Conservation (phyloP, 2,113 vertebrate genomes). For the Alethe castanea region DNA sequence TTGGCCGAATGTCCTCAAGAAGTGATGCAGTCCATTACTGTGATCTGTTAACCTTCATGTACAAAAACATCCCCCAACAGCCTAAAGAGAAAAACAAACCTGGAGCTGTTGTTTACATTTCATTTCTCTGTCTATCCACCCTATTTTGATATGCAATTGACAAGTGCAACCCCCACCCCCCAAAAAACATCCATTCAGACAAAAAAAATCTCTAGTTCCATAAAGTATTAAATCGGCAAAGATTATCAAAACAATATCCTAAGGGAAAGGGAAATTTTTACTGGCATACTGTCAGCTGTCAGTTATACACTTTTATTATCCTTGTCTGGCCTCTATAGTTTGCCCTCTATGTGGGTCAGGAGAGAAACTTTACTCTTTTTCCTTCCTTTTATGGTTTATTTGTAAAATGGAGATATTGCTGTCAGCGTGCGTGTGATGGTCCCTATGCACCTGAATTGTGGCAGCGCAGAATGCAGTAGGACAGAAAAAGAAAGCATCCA, state of each 20-base stretch:
- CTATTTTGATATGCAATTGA: constrained; percentile 50
- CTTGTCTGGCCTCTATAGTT: constrained; percentile 43
- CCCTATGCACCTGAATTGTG: neutral
- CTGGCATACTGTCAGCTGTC: constrained; percentile 48
- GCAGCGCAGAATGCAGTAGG: neutral
- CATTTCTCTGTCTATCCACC: neutral
- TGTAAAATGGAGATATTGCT: neutral
- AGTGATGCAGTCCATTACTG: neutral
- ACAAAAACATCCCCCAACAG: constrained; percentile 23
- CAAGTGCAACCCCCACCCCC: constrained; percentile 18
- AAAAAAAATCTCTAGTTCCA: neutral
- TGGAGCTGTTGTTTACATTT: constrained; percentile 64
- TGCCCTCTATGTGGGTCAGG: constrained; percentile 14
- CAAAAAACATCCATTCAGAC: neutral
- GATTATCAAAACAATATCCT: constrained; percentile 65
- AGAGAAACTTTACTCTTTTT: neutral
- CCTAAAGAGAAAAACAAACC: constrained; percentile 47
- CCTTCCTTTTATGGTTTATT: neutral
- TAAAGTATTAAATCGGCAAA: constrained; percentile 45
- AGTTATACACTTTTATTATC: constrained; percentile 50
- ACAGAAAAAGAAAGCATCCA: neutral
- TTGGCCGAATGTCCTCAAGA: neutral
- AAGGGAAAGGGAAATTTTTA: constrained; percentile 32
- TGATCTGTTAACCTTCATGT: constrained; percentile 26
- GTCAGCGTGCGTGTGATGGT: neutral